Percentiles rank a stretch among this genome's conserved stretches.
phyloP scores from a whole-genome alignment of 2,113 vertebrate species.

The Xenopus laevis region DNA sequence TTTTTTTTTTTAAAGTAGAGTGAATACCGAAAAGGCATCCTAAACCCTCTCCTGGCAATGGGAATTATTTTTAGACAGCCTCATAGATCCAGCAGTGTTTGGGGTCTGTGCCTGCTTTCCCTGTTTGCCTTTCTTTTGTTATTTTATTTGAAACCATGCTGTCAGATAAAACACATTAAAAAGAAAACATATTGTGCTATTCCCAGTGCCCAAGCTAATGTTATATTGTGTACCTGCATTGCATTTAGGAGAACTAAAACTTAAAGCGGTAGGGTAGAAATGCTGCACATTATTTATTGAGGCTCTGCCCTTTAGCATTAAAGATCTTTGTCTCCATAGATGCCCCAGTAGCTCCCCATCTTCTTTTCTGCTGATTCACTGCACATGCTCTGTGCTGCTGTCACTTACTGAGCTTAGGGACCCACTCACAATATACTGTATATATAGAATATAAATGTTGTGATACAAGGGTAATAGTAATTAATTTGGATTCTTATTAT shows the following conservation, averaged over 20 bases:
- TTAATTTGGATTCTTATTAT: too few relatives aligned
- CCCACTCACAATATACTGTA: too few relatives aligned
- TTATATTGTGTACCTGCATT: conserved; percentile 10
- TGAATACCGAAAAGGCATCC: conserved; percentile 55
- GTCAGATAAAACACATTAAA: conserved; percentile 66
- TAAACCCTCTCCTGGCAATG: conserved; percentile 57
- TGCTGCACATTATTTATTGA: too few relatives aligned
- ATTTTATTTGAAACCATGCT: conserved; percentile 62
- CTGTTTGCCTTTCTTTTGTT: conserved; percentile 51
- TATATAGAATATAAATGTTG: too few relatives aligned
- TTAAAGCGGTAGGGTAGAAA: too few relatives aligned
- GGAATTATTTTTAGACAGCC: conserved; percentile 59
- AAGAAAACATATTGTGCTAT: conserved; percentile 61
- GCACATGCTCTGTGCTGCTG: too few relatives aligned
- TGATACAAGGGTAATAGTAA: too few relatives aligned
- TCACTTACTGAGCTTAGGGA: too few relatives aligned
- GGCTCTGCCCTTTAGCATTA: neutral
- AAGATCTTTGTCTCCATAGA: too few relatives aligned
- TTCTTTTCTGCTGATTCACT: too few relatives aligned
- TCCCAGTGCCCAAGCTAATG: conserved; percentile 52
- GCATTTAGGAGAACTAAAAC: too few relatives aligned
- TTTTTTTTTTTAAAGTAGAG: conserved; percentile 55
- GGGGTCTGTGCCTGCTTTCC: conserved; percentile 52
- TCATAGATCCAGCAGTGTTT: conserved; percentile 57
- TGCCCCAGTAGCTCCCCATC: too few relatives aligned